Conservation (phyloP, 2,797 vertebrate genomes). For the Anguilla pacifica region DNA sequence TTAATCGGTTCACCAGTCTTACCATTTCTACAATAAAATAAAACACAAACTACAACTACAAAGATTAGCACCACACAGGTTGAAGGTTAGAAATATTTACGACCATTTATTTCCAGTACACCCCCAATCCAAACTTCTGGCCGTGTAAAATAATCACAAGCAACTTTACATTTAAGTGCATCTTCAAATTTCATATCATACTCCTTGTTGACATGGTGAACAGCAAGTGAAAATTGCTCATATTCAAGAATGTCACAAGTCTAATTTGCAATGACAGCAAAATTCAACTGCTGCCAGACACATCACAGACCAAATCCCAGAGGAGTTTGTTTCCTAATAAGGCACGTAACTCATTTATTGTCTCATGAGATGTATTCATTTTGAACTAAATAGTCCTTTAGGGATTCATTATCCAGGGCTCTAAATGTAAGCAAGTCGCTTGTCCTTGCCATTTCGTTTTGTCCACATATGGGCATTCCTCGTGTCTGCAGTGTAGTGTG, state of each 20-base stretch:
- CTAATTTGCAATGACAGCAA: slow-evolving; percentile 13
- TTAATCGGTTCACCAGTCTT: too few species aligned
- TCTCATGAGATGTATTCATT: not conserved
- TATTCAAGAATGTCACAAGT: not conserved
- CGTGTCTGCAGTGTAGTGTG: not conserved
- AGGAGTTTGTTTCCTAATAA: not conserved
- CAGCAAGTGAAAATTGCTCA: not conserved
- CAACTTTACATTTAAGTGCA: not conserved
- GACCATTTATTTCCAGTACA: too few species aligned
- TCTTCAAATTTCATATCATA: not conserved
- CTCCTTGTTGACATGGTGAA: not conserved
- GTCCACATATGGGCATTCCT: not conserved
- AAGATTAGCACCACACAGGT: too few species aligned
- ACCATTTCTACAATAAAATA: too few species aligned
- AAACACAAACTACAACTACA: too few species aligned
- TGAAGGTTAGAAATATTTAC: too few species aligned
- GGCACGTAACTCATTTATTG: not conserved
- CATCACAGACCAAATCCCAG: not conserved
- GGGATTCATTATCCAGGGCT: not conserved
- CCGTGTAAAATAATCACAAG: not conserved
- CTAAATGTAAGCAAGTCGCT: not conserved
- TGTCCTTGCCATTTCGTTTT: not conserved
- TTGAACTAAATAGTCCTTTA: not conserved
- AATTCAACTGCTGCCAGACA: not conserved
- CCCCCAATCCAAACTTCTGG: not conserved